Conservation (phyloP, 2,797 vertebrate species). For the Brachyrhaphis roseni region DNA sequence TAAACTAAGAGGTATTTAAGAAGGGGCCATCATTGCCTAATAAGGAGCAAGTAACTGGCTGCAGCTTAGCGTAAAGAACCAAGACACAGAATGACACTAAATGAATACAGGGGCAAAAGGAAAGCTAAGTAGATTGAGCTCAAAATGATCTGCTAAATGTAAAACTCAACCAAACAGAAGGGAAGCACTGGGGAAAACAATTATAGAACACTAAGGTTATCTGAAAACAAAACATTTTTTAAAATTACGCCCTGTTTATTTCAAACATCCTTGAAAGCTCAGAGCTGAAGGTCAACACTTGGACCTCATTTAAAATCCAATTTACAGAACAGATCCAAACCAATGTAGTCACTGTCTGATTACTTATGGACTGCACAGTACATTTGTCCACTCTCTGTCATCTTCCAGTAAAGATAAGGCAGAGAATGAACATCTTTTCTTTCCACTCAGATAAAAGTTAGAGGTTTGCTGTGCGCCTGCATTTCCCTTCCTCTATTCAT, state of each 20-base stretch:
- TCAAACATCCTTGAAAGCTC: constrained; percentile 14
- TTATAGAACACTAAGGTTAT: not conserved
- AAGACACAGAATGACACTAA: not conserved
- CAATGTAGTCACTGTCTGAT: constrained; percentile 26
- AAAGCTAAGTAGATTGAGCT: not conserved
- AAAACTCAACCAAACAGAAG: not conserved
- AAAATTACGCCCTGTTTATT: not conserved
- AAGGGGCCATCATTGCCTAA: not conserved
- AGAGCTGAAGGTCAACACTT: constrained; percentile 27
- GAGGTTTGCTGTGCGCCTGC: constrained; percentile 19
- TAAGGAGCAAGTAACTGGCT: not conserved
- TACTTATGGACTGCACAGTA: constrained; percentile 26
- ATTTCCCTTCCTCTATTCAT: constrained; percentile 45
- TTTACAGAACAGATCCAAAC: constrained; percentile 35
- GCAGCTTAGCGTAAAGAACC: too few species aligned
- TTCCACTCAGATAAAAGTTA: constrained; percentile 20
- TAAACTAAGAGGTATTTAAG: not conserved
- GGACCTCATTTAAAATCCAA: constrained; percentile 38
- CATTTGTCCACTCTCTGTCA: constrained; percentile 30
- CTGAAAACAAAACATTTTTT: not conserved
- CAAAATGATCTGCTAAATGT: not conserved
- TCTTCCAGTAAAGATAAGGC: constrained; percentile 29
- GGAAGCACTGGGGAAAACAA: not conserved
- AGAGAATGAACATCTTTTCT: constrained; percentile 11
- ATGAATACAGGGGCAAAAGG: not conserved